phyloP scores from a whole-genome alignment of 1,140 invertebrate genomes.

The Zaprionus inermis region DNA sequence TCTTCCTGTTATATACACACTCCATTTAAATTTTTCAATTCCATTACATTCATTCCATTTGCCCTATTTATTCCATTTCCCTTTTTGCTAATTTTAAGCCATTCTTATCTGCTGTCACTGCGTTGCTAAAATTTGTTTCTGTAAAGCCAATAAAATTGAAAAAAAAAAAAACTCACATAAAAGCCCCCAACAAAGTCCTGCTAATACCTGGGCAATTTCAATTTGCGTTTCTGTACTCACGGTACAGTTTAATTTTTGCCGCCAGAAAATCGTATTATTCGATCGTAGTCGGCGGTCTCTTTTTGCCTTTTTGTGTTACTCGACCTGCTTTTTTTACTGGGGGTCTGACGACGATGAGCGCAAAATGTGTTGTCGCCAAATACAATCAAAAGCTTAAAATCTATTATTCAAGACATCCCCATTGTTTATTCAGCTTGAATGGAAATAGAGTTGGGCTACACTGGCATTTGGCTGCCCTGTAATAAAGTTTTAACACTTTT shows the following conservation, averaged over 20 bases:
- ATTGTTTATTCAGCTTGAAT: constrained; percentile 64
- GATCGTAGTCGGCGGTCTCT: no score
- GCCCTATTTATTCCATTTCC: background rate
- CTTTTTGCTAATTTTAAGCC: constrained; percentile 14
- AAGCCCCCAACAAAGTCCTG: constrained; percentile 56
- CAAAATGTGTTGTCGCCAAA: constrained; percentile 58
- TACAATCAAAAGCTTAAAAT: constrained; percentile 77
- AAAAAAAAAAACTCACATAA: constrained; percentile 46
- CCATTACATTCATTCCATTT: background rate
- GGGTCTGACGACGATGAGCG: constrained; percentile 8
- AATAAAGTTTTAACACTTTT: background rate
- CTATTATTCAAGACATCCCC: constrained; percentile 70
- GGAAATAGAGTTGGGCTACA: background rate
- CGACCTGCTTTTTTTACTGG: background rate
- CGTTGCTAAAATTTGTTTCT: background rate
- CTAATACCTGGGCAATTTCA: constrained; percentile 63
- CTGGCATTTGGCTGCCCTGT: background rate
- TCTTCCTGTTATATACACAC: no score
- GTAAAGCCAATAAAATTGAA: constrained; percentile 42
- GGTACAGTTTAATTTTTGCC: constrained; percentile 18
- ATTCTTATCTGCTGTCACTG: constrained; percentile 6
- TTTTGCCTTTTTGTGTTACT: constrained; percentile 29
- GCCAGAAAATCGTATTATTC: constrained; percentile 59
- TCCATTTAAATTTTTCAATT: constrained; percentile 7
- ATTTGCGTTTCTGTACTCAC: constrained; percentile 57